phyloP scores from a whole-genome alignment of 2,797 vertebrate species.

The Falco concolor region DNA sequence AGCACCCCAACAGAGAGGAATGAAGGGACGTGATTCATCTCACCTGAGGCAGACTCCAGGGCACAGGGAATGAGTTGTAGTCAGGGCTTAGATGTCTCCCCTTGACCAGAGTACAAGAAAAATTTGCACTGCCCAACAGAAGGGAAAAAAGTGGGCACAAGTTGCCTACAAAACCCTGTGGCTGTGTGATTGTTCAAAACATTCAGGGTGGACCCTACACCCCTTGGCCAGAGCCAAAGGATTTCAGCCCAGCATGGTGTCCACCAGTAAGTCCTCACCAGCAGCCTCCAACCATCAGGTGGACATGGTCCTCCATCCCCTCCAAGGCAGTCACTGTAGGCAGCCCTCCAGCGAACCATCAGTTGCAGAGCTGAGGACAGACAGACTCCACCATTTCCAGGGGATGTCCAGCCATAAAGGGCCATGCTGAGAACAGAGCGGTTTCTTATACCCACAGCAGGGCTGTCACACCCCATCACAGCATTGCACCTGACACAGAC shows the following conservation, averaged over 20 bases:
- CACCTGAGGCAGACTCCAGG: neutral
- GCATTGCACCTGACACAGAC: neutral
- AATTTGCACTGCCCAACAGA: neutral
- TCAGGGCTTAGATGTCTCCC: neutral
- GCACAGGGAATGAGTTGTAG: neutral
- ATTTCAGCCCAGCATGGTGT: neutral
- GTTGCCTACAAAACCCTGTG: neutral
- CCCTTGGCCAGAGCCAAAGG: neutral
- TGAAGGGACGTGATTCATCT: neutral
- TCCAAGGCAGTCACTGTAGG: neutral
- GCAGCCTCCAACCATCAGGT: neutral
- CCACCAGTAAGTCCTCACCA: neutral
- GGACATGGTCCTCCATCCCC: neutral
- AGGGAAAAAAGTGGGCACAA: neutral
- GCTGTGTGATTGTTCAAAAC: too few relatives aligned
- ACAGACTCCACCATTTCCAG: neutral
- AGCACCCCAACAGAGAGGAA: neutral
- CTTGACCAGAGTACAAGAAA: neutral
- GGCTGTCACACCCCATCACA: neutral
- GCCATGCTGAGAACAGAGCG: neutral
- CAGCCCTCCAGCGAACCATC: neutral
- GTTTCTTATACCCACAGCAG: neutral
- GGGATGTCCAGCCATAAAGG: neutral
- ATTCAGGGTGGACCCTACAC: neutral
- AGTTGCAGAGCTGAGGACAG: neutral